Base-by-base conservation (phyloP, 2,888 invertebrate species). In the Seira ritae region DNA sequence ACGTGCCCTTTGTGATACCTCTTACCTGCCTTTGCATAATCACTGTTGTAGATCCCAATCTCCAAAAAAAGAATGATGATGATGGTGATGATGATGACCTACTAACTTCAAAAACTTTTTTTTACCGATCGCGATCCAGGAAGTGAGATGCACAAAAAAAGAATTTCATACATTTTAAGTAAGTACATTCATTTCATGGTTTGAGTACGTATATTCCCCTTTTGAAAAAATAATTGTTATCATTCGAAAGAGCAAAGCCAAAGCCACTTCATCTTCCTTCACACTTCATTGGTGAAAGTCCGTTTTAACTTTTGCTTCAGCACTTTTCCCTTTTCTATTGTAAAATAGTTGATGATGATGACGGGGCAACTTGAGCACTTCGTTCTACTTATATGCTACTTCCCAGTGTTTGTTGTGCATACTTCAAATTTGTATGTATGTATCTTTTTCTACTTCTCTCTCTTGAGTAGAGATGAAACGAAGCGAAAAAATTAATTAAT, bases 61-160 rank as follows among this genome's bases (percentile, higher is more conserved):
- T 15, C n/a, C n/a, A 46, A 46, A 37, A 8, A 6, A 42, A 42
- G 12, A 6, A 42, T 42, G 42, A 42, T 42, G 42, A 42, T 23
- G 50, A 22, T 50, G 71, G 55, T 71, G 71, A 71, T 71, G 55
- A 71, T 71, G 23, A n/a, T 73, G 73, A 73, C 73, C 73, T 73
- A 73, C 73, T 73, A 73, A 73, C 73, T 73, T 73, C 65, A 65
- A 73, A 73, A 73, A 17, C 42, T 65, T 65, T 65, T 65, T 55
- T 19, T 17, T 31, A 42, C 6, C 6, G 42, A 42, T 42, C 12
- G 6, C 6, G 12, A 42, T 42, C 42, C 42, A 42, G 42, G 42
- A 42, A 42, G 42, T 42, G 42, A 12, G 42, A 42, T 42, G 12
- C 42, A 42, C 42, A n/a, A n/a, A n/a, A n/a, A n/a, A n/a, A n/a